A percentile compares a stretch with the other conserved stretches of the same genome.
These are phyloP conservation scores for Coregonus ussuriensis DNA, from an alignment of 2,797 vertebrate species.

Conservation along the genomic window DNA sequence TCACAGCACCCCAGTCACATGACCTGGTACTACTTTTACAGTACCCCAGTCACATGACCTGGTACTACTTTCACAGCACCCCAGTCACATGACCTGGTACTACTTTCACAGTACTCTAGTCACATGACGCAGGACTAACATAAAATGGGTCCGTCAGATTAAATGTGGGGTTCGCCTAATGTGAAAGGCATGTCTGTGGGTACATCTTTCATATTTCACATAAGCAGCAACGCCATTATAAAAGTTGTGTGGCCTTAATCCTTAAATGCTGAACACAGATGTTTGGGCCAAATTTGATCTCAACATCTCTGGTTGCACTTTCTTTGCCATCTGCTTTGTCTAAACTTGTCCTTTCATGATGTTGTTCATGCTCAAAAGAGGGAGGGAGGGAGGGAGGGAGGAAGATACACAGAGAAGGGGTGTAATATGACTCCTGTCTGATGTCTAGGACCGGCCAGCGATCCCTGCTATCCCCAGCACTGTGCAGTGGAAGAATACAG, in stretches of 20 bases:
- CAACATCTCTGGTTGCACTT: not conserved
- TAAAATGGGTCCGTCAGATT: too few relatives aligned
- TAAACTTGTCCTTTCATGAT: not conserved
- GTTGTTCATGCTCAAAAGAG: not conserved
- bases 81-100: too few relatives aligned
- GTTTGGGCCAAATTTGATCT: not conserved
- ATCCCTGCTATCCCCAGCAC: not conserved
- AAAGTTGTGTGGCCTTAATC: too few relatives aligned
- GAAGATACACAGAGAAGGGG: not conserved
- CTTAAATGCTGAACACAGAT: not conserved
- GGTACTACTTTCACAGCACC: too few relatives aligned
- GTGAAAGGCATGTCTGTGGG: too few relatives aligned
- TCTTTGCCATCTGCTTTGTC: not conserved
- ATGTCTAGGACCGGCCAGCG: not conserved
- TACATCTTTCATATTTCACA: too few relatives aligned
- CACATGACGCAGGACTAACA: too few relatives aligned
- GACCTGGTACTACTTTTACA: not conserved
- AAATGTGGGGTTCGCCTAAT: too few relatives aligned
- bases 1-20: not conserved
- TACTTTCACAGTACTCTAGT: too few relatives aligned
- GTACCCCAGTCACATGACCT: too few relatives aligned
- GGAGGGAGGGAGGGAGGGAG: too few relatives aligned
- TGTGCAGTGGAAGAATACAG: slow-evolving; percentile 2
- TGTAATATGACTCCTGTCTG: slow-evolving; percentile 8
- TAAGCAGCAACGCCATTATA: too few relatives aligned